These are phyloP conservation scores for Discoglossus pictus DNA, from an alignment of 2,797 vertebrate species.

Conservation along the genomic window DNA sequence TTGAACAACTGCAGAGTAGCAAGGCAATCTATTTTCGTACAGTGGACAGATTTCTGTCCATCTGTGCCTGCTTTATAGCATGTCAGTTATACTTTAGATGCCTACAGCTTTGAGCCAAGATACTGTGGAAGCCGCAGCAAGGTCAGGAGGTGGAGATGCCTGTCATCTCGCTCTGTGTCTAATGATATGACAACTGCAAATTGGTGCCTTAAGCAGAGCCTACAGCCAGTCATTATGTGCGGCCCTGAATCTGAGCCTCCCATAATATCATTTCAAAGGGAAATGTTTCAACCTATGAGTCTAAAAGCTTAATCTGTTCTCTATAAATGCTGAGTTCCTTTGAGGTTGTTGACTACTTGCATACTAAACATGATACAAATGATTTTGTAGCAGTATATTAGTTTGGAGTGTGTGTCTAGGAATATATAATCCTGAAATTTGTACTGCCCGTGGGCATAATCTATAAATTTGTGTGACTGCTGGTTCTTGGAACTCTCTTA, in stretches of 20 bases:
- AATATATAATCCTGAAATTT: background rate
- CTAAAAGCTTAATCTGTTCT: conserved; percentile 54
- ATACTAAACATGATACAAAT: conserved; percentile 18
- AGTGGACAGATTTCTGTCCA: conserved; percentile 81
- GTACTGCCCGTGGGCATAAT: background rate
- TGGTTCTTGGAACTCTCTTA: background rate
- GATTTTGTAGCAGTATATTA: too few species aligned
- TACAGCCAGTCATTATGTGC: conserved; percentile 60
- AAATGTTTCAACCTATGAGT: conserved; percentile 56
- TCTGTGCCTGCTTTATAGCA: conserved; percentile 73
- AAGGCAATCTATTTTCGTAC: conserved; percentile 66
- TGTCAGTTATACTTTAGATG: conserved; percentile 75
- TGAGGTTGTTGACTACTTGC: conserved; percentile 1
- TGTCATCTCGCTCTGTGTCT: conserved; percentile 68
- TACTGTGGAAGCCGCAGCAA: conserved; percentile 60
- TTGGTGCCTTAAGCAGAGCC: conserved; percentile 58
- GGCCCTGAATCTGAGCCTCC: conserved; percentile 58
- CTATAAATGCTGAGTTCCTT: conserved; percentile 51
- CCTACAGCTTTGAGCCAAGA: conserved; percentile 68
- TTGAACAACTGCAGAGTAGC: conserved; percentile 69
- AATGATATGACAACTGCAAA: conserved; percentile 66
- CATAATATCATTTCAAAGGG: conserved; percentile 55
- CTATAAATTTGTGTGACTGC: background rate
- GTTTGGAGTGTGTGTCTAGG: background rate
- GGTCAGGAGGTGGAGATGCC: conserved; percentile 71